A percentile compares a stretch with the other conserved stretches of the same genome.
Conservation (phyloP, 1,140 invertebrate genomes). For the Polypedilum vanderplanki region DNA sequence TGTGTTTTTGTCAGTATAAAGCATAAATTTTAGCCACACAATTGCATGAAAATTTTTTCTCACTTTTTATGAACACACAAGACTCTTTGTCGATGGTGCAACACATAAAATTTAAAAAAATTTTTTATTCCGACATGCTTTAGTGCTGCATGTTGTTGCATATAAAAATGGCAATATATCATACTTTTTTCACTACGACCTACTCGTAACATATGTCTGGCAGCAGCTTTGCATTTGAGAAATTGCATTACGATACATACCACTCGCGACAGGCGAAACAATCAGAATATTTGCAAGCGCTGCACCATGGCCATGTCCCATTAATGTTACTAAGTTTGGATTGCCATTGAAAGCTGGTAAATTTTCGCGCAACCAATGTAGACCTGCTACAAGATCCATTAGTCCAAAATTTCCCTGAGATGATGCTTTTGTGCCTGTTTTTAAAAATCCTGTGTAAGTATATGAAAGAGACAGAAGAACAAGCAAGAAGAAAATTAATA, state of each 20-base stretch:
- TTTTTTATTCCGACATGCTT: too few relatives aligned
- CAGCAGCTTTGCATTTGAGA: neutral
- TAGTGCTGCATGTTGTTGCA: neutral
- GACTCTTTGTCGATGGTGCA: too few relatives aligned
- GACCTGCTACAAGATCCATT: constrained; percentile 88
- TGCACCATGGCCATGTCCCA: constrained; percentile 86
- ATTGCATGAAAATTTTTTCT: too few relatives aligned
- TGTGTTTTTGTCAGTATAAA: too few relatives aligned
- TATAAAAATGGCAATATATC: neutral
- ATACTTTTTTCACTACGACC: neutral
- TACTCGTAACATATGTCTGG: neutral
- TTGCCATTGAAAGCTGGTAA: constrained; percentile 84
- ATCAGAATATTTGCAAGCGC: constrained; percentile 88
- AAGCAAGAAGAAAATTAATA: too few relatives aligned
- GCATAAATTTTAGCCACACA: too few relatives aligned
- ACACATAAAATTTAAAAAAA: too few relatives aligned
- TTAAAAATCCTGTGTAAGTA: constrained; percentile 64
- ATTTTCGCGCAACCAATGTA: constrained; percentile 89
- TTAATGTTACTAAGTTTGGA: constrained; percentile 76
- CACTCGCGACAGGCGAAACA: constrained; percentile 87
- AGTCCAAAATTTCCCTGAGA: constrained; percentile 91
- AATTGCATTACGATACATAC: constrained; percentile 47
- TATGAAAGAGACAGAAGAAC: neutral
- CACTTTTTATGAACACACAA: too few relatives aligned
- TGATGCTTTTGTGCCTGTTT: constrained; percentile 75